Percentiles rank a stretch among this genome's conserved stretches.
Conservation (phyloP, 2,888 invertebrate genomes). For the Eristalis intricaria region DNA sequence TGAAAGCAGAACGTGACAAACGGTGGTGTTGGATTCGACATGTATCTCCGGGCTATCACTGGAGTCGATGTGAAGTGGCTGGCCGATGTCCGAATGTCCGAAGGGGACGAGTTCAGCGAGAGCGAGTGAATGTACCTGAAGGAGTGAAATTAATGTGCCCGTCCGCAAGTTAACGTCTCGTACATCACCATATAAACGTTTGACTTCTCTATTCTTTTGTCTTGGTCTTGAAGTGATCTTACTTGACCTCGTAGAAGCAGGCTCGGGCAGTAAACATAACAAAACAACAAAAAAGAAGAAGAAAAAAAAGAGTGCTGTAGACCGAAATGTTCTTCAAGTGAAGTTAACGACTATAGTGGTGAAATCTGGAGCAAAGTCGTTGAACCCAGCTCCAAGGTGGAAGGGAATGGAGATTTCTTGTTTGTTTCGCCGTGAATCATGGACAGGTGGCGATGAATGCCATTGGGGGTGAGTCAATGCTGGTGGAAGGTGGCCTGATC, state of each 20-base stretch:
- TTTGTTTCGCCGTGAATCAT: conserved; percentile 21
- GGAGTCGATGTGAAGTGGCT: conserved; percentile 4
- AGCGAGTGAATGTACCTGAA: conserved; percentile 12
- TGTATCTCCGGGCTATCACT: conserved; percentile 32
- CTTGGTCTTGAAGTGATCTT: conserved; percentile 30
- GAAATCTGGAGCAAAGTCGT: conserved; percentile 64
- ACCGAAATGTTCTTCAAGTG: conserved; percentile 5
- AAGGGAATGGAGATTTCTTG: conserved; percentile 15
- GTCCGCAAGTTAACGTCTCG: conserved; percentile 1
- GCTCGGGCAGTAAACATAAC: conserved; percentile 8
- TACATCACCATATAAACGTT: conserved; percentile 1
- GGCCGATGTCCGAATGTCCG: background rate
- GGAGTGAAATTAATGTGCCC: conserved; percentile 38
- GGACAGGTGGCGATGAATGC: conserved; percentile 15
- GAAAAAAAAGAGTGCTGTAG: conserved; percentile 3
- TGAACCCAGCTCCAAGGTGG: conserved; percentile 38
- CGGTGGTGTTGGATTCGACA: conserved; percentile 28
- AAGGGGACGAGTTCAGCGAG: background rate
- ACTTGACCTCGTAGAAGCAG: conserved; percentile 41
- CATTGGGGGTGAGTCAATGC: conserved; percentile 12
- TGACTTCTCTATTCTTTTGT: conserved; percentile 1
- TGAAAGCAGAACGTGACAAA: conserved; percentile 46
- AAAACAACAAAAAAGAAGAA: background rate
- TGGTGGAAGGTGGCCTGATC: background rate
- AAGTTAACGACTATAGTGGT: conserved; percentile 52